These are phyloP conservation scores for Cinclus cinclus DNA, from an alignment of 2,113 vertebrate species.

Conservation along the genomic window DNA sequence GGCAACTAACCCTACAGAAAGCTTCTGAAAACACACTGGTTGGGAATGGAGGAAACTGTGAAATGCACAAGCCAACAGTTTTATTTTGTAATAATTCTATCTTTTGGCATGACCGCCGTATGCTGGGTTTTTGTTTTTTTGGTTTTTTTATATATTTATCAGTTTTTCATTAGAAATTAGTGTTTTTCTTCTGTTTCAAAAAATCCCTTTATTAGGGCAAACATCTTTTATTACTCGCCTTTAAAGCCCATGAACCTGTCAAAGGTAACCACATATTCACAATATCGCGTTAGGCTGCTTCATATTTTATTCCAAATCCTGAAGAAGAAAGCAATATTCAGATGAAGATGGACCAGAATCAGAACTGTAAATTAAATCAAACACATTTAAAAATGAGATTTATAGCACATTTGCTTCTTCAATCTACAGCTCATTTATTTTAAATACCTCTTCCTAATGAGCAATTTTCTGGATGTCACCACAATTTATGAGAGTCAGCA, in stretches of 20 bases:
- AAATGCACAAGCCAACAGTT: constrained; percentile 68
- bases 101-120: constrained; percentile 67
- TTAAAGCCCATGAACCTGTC: neutral
- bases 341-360: constrained; percentile 34
- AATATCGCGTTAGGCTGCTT: neutral
- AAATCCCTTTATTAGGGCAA: neutral
- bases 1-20: constrained; percentile 63
- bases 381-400: constrained; percentile 52
- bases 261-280: neutral
- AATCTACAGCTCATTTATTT: constrained; percentile 61
- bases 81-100: constrained; percentile 72
- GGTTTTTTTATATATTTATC: neutral
- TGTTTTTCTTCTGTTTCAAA: neutral
- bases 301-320: neutral
- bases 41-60: constrained; percentile 64
- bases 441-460: constrained; percentile 71
- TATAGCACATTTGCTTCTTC: constrained; percentile 47
- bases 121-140: neutral
- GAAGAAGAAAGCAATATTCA: constrained; percentile 19
- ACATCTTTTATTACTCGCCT: neutral
- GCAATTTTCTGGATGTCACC: constrained; percentile 71
- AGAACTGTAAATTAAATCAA: constrained; percentile 56
- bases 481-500: constrained; percentile 66
- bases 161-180: constrained; percentile 48
- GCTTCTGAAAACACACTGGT: constrained; percentile 48